Evolutionary conservation across 2,888 invertebrate genomes (phyloP), one percentile per base, ranked within the genome.

Genomic region (Anagyrus pseudococci): DNA sequence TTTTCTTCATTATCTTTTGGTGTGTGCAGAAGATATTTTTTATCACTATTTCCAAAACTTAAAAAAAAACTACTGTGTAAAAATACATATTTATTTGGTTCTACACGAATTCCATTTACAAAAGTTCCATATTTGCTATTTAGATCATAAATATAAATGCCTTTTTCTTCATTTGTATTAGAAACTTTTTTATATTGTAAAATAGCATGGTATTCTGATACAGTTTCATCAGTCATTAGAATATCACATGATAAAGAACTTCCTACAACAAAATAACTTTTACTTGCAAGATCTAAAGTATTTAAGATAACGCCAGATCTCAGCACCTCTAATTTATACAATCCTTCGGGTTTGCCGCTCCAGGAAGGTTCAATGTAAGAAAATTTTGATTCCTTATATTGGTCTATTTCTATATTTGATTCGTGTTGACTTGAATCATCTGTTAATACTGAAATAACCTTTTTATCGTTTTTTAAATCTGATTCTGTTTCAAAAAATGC

Each of bases 41-140:
- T 83, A 0, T 92, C 88, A 72, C 96, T 95, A 58, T 88, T 91
- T 0, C 97, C 98, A 76, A 98, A 89, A 78, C 91, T 93, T n/a
- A 98, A 81, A 82, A 96, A 91, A 80, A 96, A 92, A 0, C 97
- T 97, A 0, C 96, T 95, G 71, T 88, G 85, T 0, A 97, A 83
- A 61, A 92, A 85, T 25, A 88, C 86, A 74, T 91, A 98, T 17
- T 89, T 87, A 66, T 88, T 87, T 0, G 91, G 84, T 70, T 88
- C 90, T 26, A 95, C 78, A 53, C 87, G 84, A 59, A 87, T 87
- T 74, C 94, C 94, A 79, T 98, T 98, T 43, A 97, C 84, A 82
- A 90, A 94, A 0, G 96, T 96, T 1, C 98, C 97, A 77, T 98
- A 97, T 0, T 96, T 96, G 75, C 96, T 97, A 57, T 87, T 92